Evolutionary conservation across 2,797 vertebrate genomes (phyloP).

Genomic region (Sebastes iracundus): DNA sequence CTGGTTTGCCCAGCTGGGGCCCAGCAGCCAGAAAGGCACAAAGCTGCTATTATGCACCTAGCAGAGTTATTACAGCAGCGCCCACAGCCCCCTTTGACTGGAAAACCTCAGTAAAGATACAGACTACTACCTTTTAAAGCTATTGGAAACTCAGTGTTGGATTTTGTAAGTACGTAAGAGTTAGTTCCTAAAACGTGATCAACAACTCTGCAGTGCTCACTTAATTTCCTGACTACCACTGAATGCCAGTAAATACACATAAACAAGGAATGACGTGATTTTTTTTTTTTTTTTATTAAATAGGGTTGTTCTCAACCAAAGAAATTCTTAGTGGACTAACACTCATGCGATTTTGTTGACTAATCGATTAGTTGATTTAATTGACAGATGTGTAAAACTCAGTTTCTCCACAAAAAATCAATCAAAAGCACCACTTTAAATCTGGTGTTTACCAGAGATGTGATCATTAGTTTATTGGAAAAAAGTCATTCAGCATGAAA

Average conservation of each 20-base stretch:
- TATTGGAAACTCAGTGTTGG: background rate
- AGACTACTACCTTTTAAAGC: conserved; percentile 10
- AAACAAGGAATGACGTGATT: background rate
- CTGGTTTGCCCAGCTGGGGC: conserved; percentile 69
- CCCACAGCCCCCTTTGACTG: conserved; percentile 30
- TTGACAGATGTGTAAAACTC: too few relatives aligned
- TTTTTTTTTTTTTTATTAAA: background rate
- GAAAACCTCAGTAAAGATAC: conserved; percentile 23
- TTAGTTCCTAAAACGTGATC: background rate
- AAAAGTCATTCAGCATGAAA: too few relatives aligned
- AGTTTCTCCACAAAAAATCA: too few relatives aligned
- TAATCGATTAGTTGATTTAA: too few relatives aligned
- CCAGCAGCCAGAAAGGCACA: conserved; percentile 75
- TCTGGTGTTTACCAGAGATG: too few relatives aligned
- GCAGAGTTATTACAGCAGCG: conserved; percentile 62
- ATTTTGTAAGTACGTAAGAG: background rate
- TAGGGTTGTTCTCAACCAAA: too few relatives aligned
- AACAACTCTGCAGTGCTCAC: background rate
- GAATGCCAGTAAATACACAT: background rate
- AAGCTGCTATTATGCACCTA: conserved; percentile 80
- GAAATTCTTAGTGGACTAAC: too few relatives aligned
- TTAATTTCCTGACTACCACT: background rate
- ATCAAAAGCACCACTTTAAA: too few relatives aligned
- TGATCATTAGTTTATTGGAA: too few relatives aligned
- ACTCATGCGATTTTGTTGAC: too few relatives aligned